Base-by-base conservation (phyloP, 2,888 invertebrate genomes). In the Andrena trimmerana region DNA sequence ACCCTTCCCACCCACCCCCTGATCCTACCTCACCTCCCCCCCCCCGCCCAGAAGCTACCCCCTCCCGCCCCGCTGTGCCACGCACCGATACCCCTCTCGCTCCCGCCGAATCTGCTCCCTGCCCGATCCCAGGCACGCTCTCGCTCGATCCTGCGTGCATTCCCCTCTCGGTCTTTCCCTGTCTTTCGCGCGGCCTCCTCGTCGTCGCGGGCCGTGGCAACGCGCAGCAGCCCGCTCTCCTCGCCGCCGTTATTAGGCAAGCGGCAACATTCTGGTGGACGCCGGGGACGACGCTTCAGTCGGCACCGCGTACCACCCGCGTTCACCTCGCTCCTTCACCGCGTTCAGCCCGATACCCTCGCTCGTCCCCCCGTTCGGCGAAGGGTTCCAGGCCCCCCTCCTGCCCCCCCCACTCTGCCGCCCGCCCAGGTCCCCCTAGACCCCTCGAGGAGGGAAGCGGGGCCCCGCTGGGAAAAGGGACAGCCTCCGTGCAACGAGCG, bases 211-310 rank as follows among this genome's bases (percentile, higher is more conserved):
- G 65, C 76, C 78, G 83, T 80, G 72, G 80, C 82, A 80, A 75
- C 83, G 83, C 81, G 80, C 79, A 74, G 74, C 62, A 60, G 57
- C 63, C 67, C 27, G 62, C 65, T 63, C 65, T 63, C 66, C 72
- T 71, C 76, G 70, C 69, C 82, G 75, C 59, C 83, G 79, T 75
- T 75, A 78, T 78, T 76, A 76, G 80, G 75, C 78, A 69, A 84
- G 84, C 84, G 87, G 84, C 77, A 86, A 85, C 86, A 82, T 79
- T 86, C 87, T 78, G 85, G 65, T 82, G 81, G 77, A 75, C 79
- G 84, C 82, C 86, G 84, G 84, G 84, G 74, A 74, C 69, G 82
- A 24, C 57, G 57, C 42, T 80, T 88, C 88, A 84, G 86, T 88
- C 79, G 88, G 77, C 81, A 85, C 68, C 86, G 83, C 87, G 87